Evolutionary conservation across 2,113 vertebrate species (phyloP).

Genomic region (Epinephelus fuscoguttatus): DNA sequence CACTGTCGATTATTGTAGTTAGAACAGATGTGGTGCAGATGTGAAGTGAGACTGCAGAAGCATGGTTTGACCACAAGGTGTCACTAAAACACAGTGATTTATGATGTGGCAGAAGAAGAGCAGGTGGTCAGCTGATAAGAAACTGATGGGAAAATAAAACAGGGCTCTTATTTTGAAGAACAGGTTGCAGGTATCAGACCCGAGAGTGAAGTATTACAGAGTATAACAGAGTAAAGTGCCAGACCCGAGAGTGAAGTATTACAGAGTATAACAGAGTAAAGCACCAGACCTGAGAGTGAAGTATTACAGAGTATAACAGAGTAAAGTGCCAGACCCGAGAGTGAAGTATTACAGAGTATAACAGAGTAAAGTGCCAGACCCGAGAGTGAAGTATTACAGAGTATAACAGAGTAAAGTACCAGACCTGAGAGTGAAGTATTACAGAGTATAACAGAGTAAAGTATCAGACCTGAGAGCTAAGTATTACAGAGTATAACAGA

Average conservation of each 20-base stretch:
- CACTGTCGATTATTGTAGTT: neutral
- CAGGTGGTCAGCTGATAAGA: neutral
- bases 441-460: too few relatives aligned
- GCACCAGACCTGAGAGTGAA: too few relatives aligned
- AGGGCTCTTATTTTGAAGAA: conserved; percentile 15
- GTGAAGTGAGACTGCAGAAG: neutral
- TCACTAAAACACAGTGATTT: neutral
- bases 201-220: neutral
- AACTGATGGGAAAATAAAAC: neutral
- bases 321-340: too few relatives aligned
- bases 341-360: too few relatives aligned
- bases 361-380: too few relatives aligned
- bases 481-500: too few relatives aligned
- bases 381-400: too few relatives aligned
- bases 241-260: neutral
- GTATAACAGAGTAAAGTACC: too few relatives aligned
- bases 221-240: neutral
- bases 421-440: too few relatives aligned
- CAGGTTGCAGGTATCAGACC: neutral
- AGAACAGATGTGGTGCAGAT: conserved; percentile 17
- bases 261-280: too few relatives aligned
- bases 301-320: neutral
- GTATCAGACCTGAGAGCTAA: too few relatives aligned
- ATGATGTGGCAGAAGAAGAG: neutral
- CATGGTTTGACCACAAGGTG: neutral